Base-by-base conservation (phyloP, 2,888 invertebrate genomes). In the Hylaea fasciaria region DNA sequence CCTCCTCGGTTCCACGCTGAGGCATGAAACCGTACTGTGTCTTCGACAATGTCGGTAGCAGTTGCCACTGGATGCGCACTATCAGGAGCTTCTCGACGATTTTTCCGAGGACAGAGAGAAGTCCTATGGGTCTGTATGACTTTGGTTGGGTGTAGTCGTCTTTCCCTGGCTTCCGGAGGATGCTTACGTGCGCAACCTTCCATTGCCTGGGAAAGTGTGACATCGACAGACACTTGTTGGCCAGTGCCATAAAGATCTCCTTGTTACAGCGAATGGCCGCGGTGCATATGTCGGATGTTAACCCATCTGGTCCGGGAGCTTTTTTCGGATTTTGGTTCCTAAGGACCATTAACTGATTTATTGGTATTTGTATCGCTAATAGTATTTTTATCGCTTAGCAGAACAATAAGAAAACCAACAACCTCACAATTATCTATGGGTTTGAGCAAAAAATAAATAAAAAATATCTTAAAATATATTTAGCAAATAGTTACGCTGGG, bases 1-100 rank as follows among this genome's bases (percentile, higher is more conserved):
- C 40, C 59, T 66, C 68, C 9, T 69, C 72, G 28, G 61, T 68
- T 13, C 66, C 43, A 3, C 43, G 41, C 29, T 70, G 68, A 3
- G 68, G 70, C 64, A 65, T 53, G 16, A 70, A 70, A 1, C 69
- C 66, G 17, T 58, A 71, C 43, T 69, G 66, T 9, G 17, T 32
- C 2, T 22, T 37, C 47, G 45, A 65, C 2, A 66, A 17, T 0
- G 40, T 65, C 9, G 60, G 64, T 2, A 49, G 0, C 0, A 67
- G 5, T n/a, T 65, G 49, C 57, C 61, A 69, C 14, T 52, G 48
- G 8, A 70, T 11, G 16, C 68, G 47, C 0, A n/a, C 44, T 8
- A 64, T 44, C n/a, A 66, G 0, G 51, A 66, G 51, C 37, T 67
- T 68, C 28, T 70, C 68, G 4, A 57, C 11, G 0, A 57, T 44